Conservation (phyloP, 2,888 invertebrate genomes). For the Pterostichus niger region DNA sequence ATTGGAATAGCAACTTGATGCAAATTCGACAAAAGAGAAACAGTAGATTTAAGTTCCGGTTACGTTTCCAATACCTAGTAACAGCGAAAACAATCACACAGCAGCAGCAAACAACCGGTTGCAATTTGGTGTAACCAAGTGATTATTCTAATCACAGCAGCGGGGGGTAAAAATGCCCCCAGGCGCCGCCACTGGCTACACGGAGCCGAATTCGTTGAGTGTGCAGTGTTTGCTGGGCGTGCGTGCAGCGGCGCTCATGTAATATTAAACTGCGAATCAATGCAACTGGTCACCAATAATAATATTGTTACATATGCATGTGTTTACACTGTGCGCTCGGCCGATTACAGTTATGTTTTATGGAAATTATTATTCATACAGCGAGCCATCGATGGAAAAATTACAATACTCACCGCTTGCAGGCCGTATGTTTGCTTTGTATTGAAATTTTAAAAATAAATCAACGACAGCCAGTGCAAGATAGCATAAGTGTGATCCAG, state of each 20-base stretch:
- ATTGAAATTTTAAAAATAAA: conserved; percentile 66
- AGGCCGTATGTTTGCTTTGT: conserved; percentile 57
- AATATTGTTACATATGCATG: conserved; percentile 67
- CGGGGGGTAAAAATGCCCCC: neutral
- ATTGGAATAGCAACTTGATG: neutral
- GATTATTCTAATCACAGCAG: conserved; percentile 61
- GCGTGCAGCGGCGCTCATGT: conserved; percentile 60
- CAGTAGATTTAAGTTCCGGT: neutral
- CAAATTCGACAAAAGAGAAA: neutral
- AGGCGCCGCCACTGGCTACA: conserved; percentile 14
- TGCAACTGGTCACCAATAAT: conserved; percentile 67
- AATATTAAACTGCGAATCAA: conserved; percentile 67
- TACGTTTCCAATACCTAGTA: neutral
- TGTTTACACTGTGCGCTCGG: conserved; percentile 61
- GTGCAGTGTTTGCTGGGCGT: conserved; percentile 47
- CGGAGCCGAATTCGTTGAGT: conserved; percentile 51
- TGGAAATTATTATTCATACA: conserved; percentile 65
- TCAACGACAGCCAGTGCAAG: conserved; percentile 48
- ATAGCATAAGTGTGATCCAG: conserved; percentile 51
- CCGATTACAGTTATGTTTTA: conserved; percentile 66
- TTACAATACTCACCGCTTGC: conserved; percentile 42
- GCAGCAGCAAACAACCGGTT: conserved; percentile 56
- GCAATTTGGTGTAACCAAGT: conserved; percentile 57
- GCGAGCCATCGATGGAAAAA: conserved; percentile 55
- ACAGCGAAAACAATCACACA: conserved; percentile 39